Evolutionary conservation across 2,113 vertebrate species (phyloP), one percentile per base, ranked within the genome.

Genomic region (Nycticryphes semicollaris): DNA sequence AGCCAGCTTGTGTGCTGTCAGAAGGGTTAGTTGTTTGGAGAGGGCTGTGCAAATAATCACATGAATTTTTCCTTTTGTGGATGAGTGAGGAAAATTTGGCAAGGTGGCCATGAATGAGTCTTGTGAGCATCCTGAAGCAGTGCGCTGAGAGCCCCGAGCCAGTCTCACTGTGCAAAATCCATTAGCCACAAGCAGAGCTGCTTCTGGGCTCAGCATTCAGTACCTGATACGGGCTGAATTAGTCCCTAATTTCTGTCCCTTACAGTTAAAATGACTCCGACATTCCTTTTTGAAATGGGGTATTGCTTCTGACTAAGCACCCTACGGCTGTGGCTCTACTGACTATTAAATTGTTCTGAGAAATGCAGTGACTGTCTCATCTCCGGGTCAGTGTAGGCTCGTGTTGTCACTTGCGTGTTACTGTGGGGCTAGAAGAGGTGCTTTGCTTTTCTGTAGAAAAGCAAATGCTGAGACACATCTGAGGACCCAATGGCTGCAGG

Each of bases 401-500:
- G 31, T 82, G 57, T 66, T 50, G 8, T 47, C 87, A 82, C 78
- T 79, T 90, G 62, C 5, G 2, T 15, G 1, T 43, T 67, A 72
- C 83, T 89, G 51, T 56, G 74, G 79, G 93, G 64, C 72, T 48
- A 64, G 50, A 79, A 82, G 75, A 76, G 80, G 31, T 48, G 23
- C 14, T 66, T 84, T 59, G 74, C 86, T 93, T 85, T 93, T 87
- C 96, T 88, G 54, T 41, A 64, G 93, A 87, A 94, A 87, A 75
- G 91, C 87, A 76, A 89, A 82, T 93, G 84, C 75, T 47, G 74
- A 97, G 95, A 62, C 77, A 89, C 82, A 48, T 96, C 96, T 84
- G 63, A 94, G 94, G 94, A 81, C 81, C 83, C 45, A 37, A 78
- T 96, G 97, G 95, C 94, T 93, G 95, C 92, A 96, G 94, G 97